Evolutionary conservation across 2,113 vertebrate genomes (phyloP), one percentile per base, ranked within the genome.

Genomic region (Rynchops niger): DNA sequence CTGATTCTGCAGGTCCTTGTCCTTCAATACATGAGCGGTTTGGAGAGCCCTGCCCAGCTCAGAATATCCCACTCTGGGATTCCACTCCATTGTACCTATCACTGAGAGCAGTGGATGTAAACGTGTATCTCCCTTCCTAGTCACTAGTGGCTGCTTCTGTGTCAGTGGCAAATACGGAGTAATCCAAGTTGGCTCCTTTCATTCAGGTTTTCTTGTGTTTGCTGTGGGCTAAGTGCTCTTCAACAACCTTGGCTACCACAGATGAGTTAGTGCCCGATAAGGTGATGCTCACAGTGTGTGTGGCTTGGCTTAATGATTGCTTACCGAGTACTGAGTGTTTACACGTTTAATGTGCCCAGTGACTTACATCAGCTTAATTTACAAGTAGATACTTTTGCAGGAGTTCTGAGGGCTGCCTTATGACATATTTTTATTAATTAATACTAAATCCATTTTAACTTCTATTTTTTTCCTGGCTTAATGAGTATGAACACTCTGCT

Each of bases 201-300:
- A 3, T 32, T 74, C 11, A 27, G 43, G 9, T 65, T 58, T 50
- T 79, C 43, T 23, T 36, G 42, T 0, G 3, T 65, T 65, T 74
- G 38, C 34, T 74, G 55, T 36, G 71, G 25, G 12, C 56, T 38
- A 23, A 36, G 61, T 36, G 38, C 2, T 0, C 23, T 15, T 3
- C 32, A 66, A 5, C 50, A 12, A 12, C 20, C 5, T 16, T 63
- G 66, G 34, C 71, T 53, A 12, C 29, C 15, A 19, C 7, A 5
- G 36, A 7, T 19, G 12, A n/a, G 11, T 50, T 62, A 40, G 20
- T 36, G 40, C 25, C 32, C 0, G 0, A 3, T 36, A 40, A 26
- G 11, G 49, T 45, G 32, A 43, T 30, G 29, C 62, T 50, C 45
- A 5, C 15, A 21, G 20, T 4, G 4, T 16, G 15, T 5, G 7